phyloP scores from a whole-genome alignment of 1,140 invertebrate genomes.

The Apocrypta bakeri region DNA sequence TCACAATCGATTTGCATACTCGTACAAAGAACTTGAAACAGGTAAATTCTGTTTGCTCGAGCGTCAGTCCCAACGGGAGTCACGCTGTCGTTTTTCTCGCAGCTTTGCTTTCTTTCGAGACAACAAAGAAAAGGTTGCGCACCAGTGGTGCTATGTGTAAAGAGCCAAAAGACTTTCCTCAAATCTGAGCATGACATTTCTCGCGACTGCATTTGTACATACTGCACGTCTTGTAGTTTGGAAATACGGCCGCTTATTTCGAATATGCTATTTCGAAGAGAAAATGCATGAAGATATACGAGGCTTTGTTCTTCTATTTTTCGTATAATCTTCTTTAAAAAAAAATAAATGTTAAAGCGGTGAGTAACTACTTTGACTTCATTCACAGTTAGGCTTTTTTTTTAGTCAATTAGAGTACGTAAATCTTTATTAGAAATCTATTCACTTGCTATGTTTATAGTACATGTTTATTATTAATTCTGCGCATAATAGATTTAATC shows the following conservation, averaged over 20 bases:
- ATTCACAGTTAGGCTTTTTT: no score
- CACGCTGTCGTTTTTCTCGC: neutral
- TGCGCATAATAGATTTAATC: no score
- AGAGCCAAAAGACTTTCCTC: neutral
- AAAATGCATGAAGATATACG: neutral
- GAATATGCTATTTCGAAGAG: neutral
- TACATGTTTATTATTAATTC: no score
- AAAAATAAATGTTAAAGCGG: no score
- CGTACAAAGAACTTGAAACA: constrained; percentile 12
- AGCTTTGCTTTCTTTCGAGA: neutral
- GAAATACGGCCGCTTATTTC: no score
- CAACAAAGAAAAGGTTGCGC: neutral
- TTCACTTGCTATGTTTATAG: no score
- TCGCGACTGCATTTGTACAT: neutral
- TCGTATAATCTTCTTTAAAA: neutral
- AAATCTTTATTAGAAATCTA: no score
- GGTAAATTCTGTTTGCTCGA: constrained; percentile 8
- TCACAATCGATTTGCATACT: constrained; percentile 11
- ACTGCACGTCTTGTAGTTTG: no score
- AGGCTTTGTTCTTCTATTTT: neutral
- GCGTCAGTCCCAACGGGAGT: neutral
- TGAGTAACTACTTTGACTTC: no score
- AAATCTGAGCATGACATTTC: neutral
- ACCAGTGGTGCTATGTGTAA: neutral
- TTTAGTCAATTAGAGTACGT: no score